These are phyloP conservation scores for Silurus asotus DNA, from an alignment of 2,113 vertebrate species.

Conservation along the genomic window DNA sequence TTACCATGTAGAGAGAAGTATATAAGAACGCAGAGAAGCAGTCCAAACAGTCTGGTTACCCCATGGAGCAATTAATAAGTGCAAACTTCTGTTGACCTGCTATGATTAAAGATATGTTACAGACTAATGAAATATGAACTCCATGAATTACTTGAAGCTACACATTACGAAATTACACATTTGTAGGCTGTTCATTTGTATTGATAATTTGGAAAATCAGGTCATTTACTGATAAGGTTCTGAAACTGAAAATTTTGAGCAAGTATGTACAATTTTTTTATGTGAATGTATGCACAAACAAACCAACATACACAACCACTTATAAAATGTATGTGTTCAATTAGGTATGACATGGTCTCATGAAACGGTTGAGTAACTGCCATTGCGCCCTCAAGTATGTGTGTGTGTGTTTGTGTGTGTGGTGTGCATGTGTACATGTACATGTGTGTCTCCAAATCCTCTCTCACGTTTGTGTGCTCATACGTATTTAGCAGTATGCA, in stretches of 20 bases:
- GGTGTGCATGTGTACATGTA: background rate
- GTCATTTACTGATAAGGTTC: background rate
- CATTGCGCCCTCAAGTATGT: conserved; percentile 19
- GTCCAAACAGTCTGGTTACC: conserved; percentile 29
- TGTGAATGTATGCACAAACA: conserved; percentile 9
- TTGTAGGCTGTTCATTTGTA: background rate
- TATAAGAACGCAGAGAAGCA: conserved; percentile 33
- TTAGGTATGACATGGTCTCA: conserved; percentile 30
- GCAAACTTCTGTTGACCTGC: conserved; percentile 52
- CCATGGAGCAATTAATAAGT: conserved; percentile 52
- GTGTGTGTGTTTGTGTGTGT: conserved; percentile 10
- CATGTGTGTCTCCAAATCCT: conserved; percentile 40
- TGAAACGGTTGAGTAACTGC: conserved; percentile 25
- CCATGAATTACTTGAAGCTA: background rate
- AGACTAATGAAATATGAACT: background rate
- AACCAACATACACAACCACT: background rate
- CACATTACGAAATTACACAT: too few relatives aligned
- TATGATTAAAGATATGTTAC: conserved; percentile 31
- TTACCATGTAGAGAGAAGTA: conserved; percentile 46
- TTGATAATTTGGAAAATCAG: background rate
- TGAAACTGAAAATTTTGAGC: background rate
- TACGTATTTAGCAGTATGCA: conserved; percentile 63
- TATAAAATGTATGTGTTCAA: conserved; percentile 22
- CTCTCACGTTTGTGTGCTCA: conserved; percentile 40
- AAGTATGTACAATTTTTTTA: background rate